A percentile compares a stretch with the other conserved stretches of the same genome.
Conservation (phyloP, 2,888 invertebrate genomes). For the Agriotes lineatus region DNA sequence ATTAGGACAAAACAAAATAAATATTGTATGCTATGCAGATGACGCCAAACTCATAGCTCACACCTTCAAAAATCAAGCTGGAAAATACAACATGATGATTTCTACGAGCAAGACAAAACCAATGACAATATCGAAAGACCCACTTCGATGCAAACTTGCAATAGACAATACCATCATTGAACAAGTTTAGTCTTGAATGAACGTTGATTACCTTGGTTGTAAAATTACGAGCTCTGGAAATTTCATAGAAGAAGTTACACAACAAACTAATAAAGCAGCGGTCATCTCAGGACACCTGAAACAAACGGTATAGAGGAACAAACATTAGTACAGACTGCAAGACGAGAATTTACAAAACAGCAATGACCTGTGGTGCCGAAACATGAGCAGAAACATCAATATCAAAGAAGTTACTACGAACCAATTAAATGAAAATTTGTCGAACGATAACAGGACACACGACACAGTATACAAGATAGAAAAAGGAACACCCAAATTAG, state of each 20-base stretch:
- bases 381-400: conserved; percentile 38
- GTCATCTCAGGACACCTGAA: not conserved
- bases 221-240: not conserved
- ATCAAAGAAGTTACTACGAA: conserved; percentile 34
- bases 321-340: conserved; percentile 19
- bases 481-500: conserved; percentile 26
- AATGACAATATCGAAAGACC: too few species aligned
- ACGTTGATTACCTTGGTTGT: not conserved
- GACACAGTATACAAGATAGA: conserved; percentile 18
- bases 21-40: too few species aligned
- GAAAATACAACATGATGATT: too few species aligned
- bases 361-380: conserved; percentile 39
- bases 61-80: too few species aligned
- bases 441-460: conserved; percentile 20
- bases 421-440: conserved; percentile 35
- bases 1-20: too few species aligned
- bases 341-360: conserved; percentile 39
- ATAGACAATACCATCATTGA: too few species aligned
- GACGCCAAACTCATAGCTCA: too few species aligned
- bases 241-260: not conserved
- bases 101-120: too few species aligned
- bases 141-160: too few species aligned
- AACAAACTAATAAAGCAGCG: not conserved
- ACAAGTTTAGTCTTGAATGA: too few species aligned
- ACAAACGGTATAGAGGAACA: not conserved